Conservation (phyloP, 53 echinoderm and acorn worm species). For the Holothuria leucospilota region DNA sequence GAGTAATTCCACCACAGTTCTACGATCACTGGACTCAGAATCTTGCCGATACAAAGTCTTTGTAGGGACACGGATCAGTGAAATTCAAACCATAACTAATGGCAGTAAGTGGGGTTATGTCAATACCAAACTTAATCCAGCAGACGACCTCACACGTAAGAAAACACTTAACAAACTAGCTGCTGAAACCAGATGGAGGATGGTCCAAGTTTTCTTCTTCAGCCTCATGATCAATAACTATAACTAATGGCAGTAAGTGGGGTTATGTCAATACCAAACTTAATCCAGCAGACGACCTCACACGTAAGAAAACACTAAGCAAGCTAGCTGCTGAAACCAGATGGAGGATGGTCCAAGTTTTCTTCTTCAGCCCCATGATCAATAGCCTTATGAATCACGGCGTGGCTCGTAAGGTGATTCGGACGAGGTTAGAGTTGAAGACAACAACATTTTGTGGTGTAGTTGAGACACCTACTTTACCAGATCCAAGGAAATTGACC, state of each 20-base stretch:
- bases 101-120: background rate
- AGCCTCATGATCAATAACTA: background rate
- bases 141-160: background rate
- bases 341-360: background rate
- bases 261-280: background rate
- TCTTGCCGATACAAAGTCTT: background rate
- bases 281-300: background rate
- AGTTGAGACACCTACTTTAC: background rate
- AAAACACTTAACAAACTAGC: background rate
- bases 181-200: background rate
- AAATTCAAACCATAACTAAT: constrained; percentile 5
- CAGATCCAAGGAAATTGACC: background rate
- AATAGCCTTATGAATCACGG: background rate
- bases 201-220: background rate
- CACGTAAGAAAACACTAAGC: background rate
- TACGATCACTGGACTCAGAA: no score
- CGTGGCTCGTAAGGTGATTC: background rate
- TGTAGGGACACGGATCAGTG: constrained; percentile 1
- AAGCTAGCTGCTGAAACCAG: background rate
- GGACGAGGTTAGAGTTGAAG: background rate
- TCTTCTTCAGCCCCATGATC: background rate
- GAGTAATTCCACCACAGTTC: no score
- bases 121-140: background rate
- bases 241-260: background rate
- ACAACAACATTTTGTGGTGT: background rate